Conservation (phyloP, 2,797 vertebrate species). For the Megaceryle alcyon region DNA sequence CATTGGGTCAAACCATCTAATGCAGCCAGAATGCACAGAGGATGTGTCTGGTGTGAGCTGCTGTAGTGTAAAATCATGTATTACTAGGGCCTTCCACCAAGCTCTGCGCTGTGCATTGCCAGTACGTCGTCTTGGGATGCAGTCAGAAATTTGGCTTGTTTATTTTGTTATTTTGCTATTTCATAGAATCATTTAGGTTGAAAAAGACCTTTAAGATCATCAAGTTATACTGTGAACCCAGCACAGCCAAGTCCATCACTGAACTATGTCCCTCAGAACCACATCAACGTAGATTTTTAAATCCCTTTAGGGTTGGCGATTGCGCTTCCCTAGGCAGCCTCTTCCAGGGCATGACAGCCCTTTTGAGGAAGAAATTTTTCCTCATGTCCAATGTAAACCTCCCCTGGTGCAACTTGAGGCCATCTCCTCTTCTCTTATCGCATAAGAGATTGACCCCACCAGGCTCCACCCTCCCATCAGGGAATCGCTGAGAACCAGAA, state of each 20-base stretch:
- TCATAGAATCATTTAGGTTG: neutral
- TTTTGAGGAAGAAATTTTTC: neutral
- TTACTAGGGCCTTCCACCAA: fast-evolving
- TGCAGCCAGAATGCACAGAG: neutral
- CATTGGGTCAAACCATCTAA: neutral
- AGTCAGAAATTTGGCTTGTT: neutral
- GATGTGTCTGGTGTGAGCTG: neutral
- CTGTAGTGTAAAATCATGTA: neutral
- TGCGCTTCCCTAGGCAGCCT: neutral
- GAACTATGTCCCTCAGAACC: neutral
- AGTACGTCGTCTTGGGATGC: neutral
- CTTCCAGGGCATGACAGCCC: neutral
- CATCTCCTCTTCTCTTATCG: neutral
- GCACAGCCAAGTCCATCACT: neutral
- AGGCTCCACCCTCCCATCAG: neutral
- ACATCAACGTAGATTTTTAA: neutral
- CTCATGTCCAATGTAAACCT: neutral
- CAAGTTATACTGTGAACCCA: neutral
- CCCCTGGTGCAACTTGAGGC: neutral
- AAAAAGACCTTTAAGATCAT: neutral
- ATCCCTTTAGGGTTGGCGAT: neutral
- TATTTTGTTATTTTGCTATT: neutral
- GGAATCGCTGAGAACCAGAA: neutral
- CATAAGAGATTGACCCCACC: neutral
- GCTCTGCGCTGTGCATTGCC: neutral